phyloP scores from a whole-genome alignment of 2,888 invertebrate species.

The Microctonus brassicae region DNA sequence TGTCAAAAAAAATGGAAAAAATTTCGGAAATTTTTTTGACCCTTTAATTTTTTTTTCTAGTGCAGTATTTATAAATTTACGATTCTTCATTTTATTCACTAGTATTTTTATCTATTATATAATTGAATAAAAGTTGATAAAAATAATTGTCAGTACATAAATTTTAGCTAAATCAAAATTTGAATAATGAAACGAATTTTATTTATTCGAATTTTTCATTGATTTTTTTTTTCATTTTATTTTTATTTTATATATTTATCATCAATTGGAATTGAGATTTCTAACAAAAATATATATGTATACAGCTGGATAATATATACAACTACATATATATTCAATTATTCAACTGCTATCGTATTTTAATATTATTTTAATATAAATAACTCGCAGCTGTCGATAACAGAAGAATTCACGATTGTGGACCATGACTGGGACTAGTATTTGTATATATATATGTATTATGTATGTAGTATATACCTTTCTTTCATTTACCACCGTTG shows the following conservation, averaged over 20 bases:
- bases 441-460: slow-evolving; percentile 35
- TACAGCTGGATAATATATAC: not conserved
- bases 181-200: too few species aligned
- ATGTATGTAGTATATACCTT: slow-evolving; percentile 23
- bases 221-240: slow-evolving; percentile 6
- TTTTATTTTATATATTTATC: not conserved
- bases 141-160: too few species aligned
- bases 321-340: slow-evolving; percentile 36
- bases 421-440: not conserved
- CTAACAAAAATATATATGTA: not conserved
- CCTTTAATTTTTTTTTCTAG: too few species aligned
- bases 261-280: not conserved
- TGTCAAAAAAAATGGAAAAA: too few species aligned
- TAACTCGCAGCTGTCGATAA: slow-evolving; percentile 41
- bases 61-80: too few species aligned
- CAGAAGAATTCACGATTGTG: slow-evolving; percentile 31
- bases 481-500: not conserved
- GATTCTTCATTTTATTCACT: too few species aligned
- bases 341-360: slow-evolving; percentile 32
- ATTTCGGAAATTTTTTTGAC: too few species aligned
- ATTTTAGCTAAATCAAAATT: too few species aligned
- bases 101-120: too few species aligned
- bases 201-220: not conserved
- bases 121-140: too few species aligned
- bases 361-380: slow-evolving; percentile 48